Percentiles rank a stretch among this genome's conserved stretches.
These are phyloP conservation scores for Drosophila bipectinata DNA, from an alignment of 1,140 invertebrate species.

Conservation along the genomic window DNA sequence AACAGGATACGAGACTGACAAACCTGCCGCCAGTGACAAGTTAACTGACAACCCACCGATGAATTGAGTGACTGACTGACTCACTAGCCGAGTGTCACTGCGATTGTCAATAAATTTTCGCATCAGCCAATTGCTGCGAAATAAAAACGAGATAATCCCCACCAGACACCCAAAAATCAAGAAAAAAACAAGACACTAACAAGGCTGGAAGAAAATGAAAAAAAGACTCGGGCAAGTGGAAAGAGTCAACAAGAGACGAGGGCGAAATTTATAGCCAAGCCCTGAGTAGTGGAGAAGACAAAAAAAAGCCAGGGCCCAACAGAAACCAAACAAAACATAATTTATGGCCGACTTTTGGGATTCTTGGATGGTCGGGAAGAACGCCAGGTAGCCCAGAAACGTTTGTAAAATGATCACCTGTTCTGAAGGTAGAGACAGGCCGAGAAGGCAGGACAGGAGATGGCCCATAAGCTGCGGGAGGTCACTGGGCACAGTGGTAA, in stretches of 20 bases:
- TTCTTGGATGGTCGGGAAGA: conserved; percentile 34
- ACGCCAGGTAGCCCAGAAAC: conserved; percentile 61
- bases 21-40: conserved; percentile 64
- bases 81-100: conserved; percentile 55
- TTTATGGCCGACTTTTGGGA: conserved; percentile 65
- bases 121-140: conserved; percentile 30
- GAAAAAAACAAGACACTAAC: conserved; percentile 9
- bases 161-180: conserved; percentile 49
- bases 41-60: conserved; percentile 50
- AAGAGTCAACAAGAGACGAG: conserved; percentile 48
- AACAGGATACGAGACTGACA: conserved; percentile 72
- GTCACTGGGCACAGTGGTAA: conserved; percentile 41
- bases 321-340: conserved; percentile 71
- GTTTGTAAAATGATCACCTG: conserved; percentile 79
- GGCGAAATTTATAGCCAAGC: conserved; percentile 59
- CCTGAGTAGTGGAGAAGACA: conserved; percentile 28
- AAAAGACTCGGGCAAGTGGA: conserved; percentile 50
- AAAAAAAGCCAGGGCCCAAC: conserved; percentile 19
- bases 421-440: conserved; percentile 32
- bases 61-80: conserved; percentile 45
- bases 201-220: conserved; percentile 27
- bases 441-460: conserved; percentile 2
- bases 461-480: conserved; percentile 48
- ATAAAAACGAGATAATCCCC: conserved; percentile 66
- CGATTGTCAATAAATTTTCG: conserved; percentile 74